Percentiles rank a stretch among this genome's conserved stretches.
phyloP scores from a whole-genome alignment of 1,140 invertebrate species.

The Drosophila cardini region DNA sequence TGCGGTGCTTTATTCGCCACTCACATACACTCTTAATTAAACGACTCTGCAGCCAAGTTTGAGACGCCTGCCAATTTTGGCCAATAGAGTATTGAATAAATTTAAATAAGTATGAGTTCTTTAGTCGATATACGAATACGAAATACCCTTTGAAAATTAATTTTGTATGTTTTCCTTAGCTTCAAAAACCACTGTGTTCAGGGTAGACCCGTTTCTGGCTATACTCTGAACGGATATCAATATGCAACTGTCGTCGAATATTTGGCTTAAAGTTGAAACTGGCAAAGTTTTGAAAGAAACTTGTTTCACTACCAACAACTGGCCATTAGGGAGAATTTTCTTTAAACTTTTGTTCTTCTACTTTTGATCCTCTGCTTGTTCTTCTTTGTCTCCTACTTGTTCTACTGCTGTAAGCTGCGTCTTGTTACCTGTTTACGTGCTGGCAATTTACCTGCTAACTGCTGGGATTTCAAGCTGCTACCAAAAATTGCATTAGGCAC shows the following conservation, averaged over 20 bases:
- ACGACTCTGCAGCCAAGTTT: slow-evolving; percentile 9
- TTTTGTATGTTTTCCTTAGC: too few relatives aligned
- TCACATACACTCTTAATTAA: slow-evolving; percentile 6
- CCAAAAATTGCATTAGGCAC: slow-evolving; percentile 66
- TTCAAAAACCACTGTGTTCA: too few relatives aligned
- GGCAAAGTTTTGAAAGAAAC: slow-evolving; percentile 4
- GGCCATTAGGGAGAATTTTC: slow-evolving; percentile 14
- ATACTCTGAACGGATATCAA: neutral
- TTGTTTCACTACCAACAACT: slow-evolving; percentile 10
- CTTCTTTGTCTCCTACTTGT: neutral
- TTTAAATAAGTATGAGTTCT: too few relatives aligned
- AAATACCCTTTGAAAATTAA: too few relatives aligned
- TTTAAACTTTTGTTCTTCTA: neutral
- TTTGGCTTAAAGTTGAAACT: slow-evolving; percentile 34
- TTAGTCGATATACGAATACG: too few relatives aligned
- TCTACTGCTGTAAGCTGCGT: slow-evolving; percentile 5
- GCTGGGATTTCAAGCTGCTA: slow-evolving; percentile 55
- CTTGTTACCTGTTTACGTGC: slow-evolving; percentile 68
- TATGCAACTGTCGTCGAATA: slow-evolving; percentile 35
- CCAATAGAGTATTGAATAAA: slow-evolving; percentile 16
- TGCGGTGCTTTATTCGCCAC: neutral
- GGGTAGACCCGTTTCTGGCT: too few relatives aligned
- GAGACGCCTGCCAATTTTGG: neutral
- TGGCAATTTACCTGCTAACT: slow-evolving; percentile 58
- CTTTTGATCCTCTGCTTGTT: neutral